Base-by-base conservation (phyloP, 2,888 invertebrate species). In the Diplolepis rosae region DNA sequence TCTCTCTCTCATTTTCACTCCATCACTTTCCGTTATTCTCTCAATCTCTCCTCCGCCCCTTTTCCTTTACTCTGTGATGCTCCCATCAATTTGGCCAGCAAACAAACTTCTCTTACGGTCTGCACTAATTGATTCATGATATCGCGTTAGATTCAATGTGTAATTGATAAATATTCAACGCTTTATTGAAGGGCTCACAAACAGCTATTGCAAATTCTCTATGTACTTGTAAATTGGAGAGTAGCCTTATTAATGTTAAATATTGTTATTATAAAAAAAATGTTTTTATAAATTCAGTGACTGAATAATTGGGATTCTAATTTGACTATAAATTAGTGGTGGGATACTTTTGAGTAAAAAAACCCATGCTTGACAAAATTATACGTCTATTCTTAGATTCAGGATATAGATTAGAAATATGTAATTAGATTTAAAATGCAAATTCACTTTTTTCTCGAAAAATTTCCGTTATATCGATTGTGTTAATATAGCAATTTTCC, bases 1-100 rank as follows among this genome's bases (percentile, higher is more conserved):
- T 66, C 68, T 66, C 68, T 66, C 56, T 66, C 72, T 65, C 72
- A 72, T 75, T 72, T 72, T 72, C 51, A 45, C 61, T 61, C 61
- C 61, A 39, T 61, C 61, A 61, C 61, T 61, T 61, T 61, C 61
- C 72, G 65, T 69, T 72, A 68, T 51, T 67, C 66, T 45, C 66
- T 67, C 35, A 28, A 18, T 27, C 45, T 39, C 39, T 28, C 22
- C 50, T 30, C 39, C 51, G 11, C 42, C 39, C 24, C 24, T 22
- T 30, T 27, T 15, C 24, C 66, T 18, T 66, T 13, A 69, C 24
- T 66, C 66, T 74, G 48, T 61, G 13, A 48, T 9, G 13, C 9
- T 9, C 32, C 18, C 54, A 52, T 68, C 70, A 66, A 68, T 68
- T 68, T 72, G 39, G 27, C 39, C 39, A 13, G 39, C 39, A 61